phyloP scores from a whole-genome alignment of 2,797 vertebrate species.

The Macrochelys suwanniensis region DNA sequence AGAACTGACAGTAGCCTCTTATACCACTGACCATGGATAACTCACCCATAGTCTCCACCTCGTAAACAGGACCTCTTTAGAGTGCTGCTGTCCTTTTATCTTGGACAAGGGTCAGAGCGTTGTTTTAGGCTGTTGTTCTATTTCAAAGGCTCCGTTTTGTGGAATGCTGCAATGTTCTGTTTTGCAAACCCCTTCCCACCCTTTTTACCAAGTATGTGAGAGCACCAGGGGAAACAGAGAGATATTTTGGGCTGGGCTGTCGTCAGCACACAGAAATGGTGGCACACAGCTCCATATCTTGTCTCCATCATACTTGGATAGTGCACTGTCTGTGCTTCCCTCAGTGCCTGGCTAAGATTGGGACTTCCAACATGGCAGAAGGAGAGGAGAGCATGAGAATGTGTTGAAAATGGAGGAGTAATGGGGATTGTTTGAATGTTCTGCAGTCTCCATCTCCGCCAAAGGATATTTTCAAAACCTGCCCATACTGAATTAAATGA shows the following conservation, averaged over 20 bases:
- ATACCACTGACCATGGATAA: neutral
- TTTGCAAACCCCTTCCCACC: too few species aligned
- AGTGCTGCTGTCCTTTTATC: too few species aligned
- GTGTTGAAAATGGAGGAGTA: neutral
- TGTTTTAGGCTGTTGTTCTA: too few species aligned
- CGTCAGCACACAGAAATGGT: neutral
- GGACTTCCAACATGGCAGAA: neutral
- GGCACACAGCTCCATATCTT: neutral
- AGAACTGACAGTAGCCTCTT: neutral
- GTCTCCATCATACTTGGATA: neutral
- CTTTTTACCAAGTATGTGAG: neutral
- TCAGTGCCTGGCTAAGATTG: neutral
- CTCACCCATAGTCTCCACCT: neutral
- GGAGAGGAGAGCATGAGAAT: neutral
- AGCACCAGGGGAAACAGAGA: neutral
- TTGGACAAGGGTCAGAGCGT: too few species aligned
- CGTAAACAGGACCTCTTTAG: neutral
- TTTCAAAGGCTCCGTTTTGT: too few species aligned
- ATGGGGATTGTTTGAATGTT: too few species aligned
- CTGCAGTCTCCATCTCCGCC: too few species aligned
- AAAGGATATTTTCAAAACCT: neutral
- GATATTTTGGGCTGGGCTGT: neutral
- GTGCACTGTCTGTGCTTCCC: neutral
- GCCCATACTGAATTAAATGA: neutral
- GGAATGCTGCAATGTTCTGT: too few species aligned